Conservation (phyloP, 2,113 vertebrate species). For the Rattus rattus region DNA sequence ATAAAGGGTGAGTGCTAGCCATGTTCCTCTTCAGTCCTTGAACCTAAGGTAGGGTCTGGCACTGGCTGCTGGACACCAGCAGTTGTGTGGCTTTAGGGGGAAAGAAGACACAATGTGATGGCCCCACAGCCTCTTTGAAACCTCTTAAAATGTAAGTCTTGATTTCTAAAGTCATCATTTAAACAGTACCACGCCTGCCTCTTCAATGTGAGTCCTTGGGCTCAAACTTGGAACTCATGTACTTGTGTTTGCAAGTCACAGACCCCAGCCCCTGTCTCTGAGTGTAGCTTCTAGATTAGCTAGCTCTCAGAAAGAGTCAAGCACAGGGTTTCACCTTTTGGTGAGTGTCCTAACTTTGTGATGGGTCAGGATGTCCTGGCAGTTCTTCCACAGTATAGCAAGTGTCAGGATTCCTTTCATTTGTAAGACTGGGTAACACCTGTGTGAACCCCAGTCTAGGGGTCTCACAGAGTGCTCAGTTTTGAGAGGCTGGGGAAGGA, state of each 20-base stretch:
- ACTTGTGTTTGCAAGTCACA: not conserved
- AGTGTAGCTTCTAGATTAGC: not conserved
- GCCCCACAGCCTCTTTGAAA: no score
- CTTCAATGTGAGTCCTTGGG: not conserved
- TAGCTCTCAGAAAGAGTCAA: not conserved
- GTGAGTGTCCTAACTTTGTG: not conserved
- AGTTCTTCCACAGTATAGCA: not conserved
- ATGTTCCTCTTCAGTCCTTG: rapidly evolving
- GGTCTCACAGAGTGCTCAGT: not conserved
- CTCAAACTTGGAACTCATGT: not conserved
- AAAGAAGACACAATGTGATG: rapidly evolving
- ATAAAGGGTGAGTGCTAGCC: no score
- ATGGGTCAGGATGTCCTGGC: not conserved
- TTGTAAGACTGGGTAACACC: not conserved
- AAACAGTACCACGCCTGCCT: not conserved
- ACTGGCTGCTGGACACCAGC: not conserved
- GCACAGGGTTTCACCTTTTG: not conserved
- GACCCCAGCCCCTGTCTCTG: not conserved
- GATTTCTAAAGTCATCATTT: not conserved
- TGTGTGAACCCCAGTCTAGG: not conserved
- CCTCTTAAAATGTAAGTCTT: not conserved
- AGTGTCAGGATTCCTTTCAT: not conserved
- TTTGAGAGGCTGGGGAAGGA: not conserved
- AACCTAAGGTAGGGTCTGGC: no score
- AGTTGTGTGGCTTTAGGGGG: rapidly evolving